Percentiles rank a stretch among this genome's conserved stretches.
These are phyloP conservation scores for Takifugu flavidus DNA, from an alignment of 2,113 vertebrate genomes.

Conservation along the genomic window DNA sequence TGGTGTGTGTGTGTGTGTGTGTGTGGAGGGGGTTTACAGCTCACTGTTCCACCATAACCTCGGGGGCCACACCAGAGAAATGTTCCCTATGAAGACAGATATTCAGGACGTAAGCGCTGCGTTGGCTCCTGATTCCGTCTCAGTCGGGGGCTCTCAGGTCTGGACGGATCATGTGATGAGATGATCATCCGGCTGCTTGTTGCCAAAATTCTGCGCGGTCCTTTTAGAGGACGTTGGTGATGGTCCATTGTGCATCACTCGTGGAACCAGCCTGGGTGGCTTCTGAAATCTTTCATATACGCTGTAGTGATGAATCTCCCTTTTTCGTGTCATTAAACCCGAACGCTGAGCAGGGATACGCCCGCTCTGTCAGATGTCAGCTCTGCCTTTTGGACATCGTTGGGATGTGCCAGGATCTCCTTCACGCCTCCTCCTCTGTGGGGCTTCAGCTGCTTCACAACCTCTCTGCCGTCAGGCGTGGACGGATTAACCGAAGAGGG, in stretches of 20 bases:
- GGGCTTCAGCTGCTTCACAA: constrained; percentile 45
- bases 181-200: too few species aligned
- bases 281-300: too few species aligned
- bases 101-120: constrained; percentile 8
- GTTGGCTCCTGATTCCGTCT: too few species aligned
- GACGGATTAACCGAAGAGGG: constrained; percentile 28
- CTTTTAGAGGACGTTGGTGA: too few species aligned
- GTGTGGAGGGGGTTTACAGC: constrained; percentile 34
- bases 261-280: too few species aligned
- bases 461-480: constrained; percentile 1
- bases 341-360: not conserved
- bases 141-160: too few species aligned
- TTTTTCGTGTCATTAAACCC: constrained; percentile 49
- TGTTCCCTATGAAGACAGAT: constrained; percentile 46
- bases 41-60: constrained; percentile 52
- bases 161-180: too few species aligned
- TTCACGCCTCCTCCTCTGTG: constrained; percentile 44
- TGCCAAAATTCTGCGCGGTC: too few species aligned
- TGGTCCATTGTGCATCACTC: too few species aligned
- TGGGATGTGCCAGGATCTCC: constrained; percentile 49
- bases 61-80: constrained; percentile 46
- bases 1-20: constrained; percentile 18
- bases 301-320: too few species aligned
- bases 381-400: constrained; percentile 43
- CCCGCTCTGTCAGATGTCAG: constrained; percentile 22